Evolutionary conservation across 2,888 invertebrate species (phyloP), one percentile per base, ranked within the genome.

Genomic region (Labia minor): DNA sequence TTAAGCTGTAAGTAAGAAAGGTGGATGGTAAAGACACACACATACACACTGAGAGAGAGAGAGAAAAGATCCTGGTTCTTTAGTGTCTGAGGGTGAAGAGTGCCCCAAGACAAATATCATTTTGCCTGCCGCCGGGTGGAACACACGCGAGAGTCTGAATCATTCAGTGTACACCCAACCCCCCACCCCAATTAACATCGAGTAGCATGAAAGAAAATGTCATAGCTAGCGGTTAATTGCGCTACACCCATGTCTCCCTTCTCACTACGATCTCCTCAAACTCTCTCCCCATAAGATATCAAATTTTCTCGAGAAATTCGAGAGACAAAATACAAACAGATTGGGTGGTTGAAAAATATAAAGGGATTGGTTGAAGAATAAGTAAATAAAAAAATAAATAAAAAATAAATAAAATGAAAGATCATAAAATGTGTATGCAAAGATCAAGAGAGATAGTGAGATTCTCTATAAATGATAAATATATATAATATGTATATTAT

Each of bases 141-240:
- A 49, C 49, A n/a, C n/a, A 49, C 49, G 49, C 49, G 49, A 49
- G n/a, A 2, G 49, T 49, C 49, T 49, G 49, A 49, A 49, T 49
- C 49, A 49, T 49, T 49, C 49, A 49, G 49, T 10, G n/a, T 8
- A n/a, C 26, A 26, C 4, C 26, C 26, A 26, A 8, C 26, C 26
- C 3, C 26, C 26, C 26, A 26, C 26, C 26, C 26, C 26, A 3
- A 26, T 8, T 26, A 26, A 26, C 4, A 26, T 26, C 26, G 26
- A 26, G 26, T n/a, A 8, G 26, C 49, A 49, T 49, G 49, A 16
- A 14, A n/a, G 49, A 16, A 16, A 16, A 16, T 10, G n/a, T 49
- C 49, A 49, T 49, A 8, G n/a, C 6, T 49, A 14, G 49, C 16
- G 49, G 49, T 49, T 49, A 49, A 49, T 49, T 49, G 49, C 16